Base-by-base conservation (phyloP, 2,113 vertebrate genomes). In the Onychostruthus taczanowskii region DNA sequence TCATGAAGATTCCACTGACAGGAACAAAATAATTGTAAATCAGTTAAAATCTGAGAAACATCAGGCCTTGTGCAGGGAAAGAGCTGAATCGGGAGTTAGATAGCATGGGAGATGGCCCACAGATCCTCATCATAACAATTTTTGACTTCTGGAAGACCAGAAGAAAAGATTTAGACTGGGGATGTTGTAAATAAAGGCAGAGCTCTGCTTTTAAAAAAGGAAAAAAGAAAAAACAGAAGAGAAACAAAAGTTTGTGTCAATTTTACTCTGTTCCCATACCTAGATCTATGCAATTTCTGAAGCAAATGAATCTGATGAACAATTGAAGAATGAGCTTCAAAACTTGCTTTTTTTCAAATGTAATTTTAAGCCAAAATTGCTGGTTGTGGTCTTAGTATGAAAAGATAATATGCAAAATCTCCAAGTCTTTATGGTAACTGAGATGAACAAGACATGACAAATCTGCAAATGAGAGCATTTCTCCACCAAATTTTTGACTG, bases 331-430 rank as follows among this genome's bases (percentile, higher is more conserved):
- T 15, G 58, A 74, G 4, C 7, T 30, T 59, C 11, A 62, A n/a
- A 73, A 55, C 2, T n/a, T 18, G 11, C 0, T 7, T 35, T 41
- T 74, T 56, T 16, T 78, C 26, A 1, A 2, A 16, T 31, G 11
- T 22, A 41, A 35, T 87, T 80, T 91, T 58, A 63, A 49, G n/a
- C 9, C 9, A 74, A 81, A 69, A 77, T 63, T 47, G 20, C 9
- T 37, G 11, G 5, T 56, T 58, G 7, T 16, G 4, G 3, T 81
- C 43, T 84, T 37, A 47, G 11, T 52, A 50, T 66, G 27, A 70
- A 56, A 77, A 19, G 4, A 73, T 10, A 80, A 44, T 4, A n/a
- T 30, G 16, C 14, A 62, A 74, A 63, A 43, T 12, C 8, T 74
- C 28, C 31, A 17, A 17, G 8, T 18, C 20, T 69, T 64, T 47